These are phyloP conservation scores for pig (Sus scrofa) DNA, from an alignment of 2,113 vertebrate species.

Conservation along the genomic window T2T-Sscrofa CM000815.6:121063001-121063500, in stretches of 20 bases:
- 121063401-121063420: neutral
- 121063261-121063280: neutral
- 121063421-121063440: neutral
- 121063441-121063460: neutral
- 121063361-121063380: neutral
- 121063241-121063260: neutral
- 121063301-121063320: neutral
- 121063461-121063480: neutral
- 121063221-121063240: neutral
- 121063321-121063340: neutral
- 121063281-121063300: neutral
- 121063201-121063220: neutral
- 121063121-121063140: neutral
- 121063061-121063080: neutral
- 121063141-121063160: neutral
- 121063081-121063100: slow-evolving; percentile 5
- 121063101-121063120: neutral
- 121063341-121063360: neutral
- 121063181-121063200: neutral
- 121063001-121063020: neutral
- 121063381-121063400: neutral
- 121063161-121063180: neutral
- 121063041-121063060: neutral
- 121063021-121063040: neutral
- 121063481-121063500: neutral